Percentiles rank a stretch among this genome's conserved stretches.
Evolutionary conservation across 2,888 invertebrate species (phyloP).

Genomic region (Melinopterus prodromus): DNA sequence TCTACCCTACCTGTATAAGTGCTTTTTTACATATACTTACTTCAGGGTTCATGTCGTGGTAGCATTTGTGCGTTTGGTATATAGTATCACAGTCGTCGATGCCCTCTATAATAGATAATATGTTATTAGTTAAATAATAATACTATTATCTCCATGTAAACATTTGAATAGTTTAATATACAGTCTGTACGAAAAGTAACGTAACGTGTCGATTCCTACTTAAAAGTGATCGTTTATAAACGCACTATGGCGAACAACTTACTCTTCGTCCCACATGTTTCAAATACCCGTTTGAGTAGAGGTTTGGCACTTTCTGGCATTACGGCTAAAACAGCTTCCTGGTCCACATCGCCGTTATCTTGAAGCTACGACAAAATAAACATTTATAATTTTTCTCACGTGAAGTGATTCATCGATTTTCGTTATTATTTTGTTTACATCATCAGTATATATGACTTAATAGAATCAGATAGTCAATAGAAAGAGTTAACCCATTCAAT

Average conservation of each 20-base stretch:
- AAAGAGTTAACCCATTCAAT: no score
- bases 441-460: no score
- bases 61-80: neutral
- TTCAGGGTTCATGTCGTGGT: neutral
- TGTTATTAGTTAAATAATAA: no score
- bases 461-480: no score
- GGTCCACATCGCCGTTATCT: neutral
- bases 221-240: no score
- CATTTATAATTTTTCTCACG: neutral
- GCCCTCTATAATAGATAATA: neutral
- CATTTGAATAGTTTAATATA: no score
- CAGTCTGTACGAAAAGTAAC: no score
- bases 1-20: no score
- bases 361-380: neutral
- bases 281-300: neutral
- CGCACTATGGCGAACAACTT: neutral
- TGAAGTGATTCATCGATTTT: neutral
- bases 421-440: no score
- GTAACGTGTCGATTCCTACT: no score
- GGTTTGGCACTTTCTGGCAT: neutral
- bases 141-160: no score
- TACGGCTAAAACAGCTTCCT: neutral
- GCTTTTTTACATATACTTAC: neutral
- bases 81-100: neutral
- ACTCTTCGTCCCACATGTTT: neutral